Evolutionary conservation across 2,888 invertebrate species (phyloP), one percentile per base, ranked within the genome.

Genomic region (Helobdella robusta): DNA sequence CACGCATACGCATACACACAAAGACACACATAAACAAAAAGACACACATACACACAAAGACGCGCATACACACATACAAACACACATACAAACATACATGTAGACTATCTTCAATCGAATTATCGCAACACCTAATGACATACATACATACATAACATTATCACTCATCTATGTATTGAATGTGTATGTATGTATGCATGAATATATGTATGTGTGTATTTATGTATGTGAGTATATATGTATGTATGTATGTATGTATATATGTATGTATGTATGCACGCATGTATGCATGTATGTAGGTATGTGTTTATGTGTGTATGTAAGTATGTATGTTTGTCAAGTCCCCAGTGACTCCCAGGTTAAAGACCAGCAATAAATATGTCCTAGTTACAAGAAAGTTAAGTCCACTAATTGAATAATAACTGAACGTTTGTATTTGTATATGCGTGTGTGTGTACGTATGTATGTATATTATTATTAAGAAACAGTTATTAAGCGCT

Each of bases 1-100:
- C 50, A 50, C 50, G 25, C 50, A 50, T 25, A 50, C 50, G 25
- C 50, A 50, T 25, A 50, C 50, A 50, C 50, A 50, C 50, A 50
- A n/a, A 8, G 20, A 50, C 50, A 50, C 50, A 50, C 50, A 50
- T 25, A 50, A n/a, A 50, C 5, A 50, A n/a, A 50, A n/a, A 50
- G 20, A 50, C 50, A 50, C 50, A 50, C 50, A 50, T 25, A 50
- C 50, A 50, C 50, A 50, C 50, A 50, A n/a, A 50, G 20, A 50
- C 50, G 25, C 50, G 25, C 50, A 50, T 25, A 50, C 50, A 50
- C 50, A 50, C 50, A 50, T 25, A 50, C 50, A 50, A n/a, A 50
- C 50, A 50, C 50, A 50, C 50, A 50, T 25, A 50, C 50, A 50
- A n/a, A 50, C 50, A 50, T 4, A n/a, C n/a, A n/a, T n/a, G n/a